These are phyloP conservation scores for Chloroclystis v-ata DNA, from an alignment of 2,888 invertebrate species.

Conservation along the genomic window DNA sequence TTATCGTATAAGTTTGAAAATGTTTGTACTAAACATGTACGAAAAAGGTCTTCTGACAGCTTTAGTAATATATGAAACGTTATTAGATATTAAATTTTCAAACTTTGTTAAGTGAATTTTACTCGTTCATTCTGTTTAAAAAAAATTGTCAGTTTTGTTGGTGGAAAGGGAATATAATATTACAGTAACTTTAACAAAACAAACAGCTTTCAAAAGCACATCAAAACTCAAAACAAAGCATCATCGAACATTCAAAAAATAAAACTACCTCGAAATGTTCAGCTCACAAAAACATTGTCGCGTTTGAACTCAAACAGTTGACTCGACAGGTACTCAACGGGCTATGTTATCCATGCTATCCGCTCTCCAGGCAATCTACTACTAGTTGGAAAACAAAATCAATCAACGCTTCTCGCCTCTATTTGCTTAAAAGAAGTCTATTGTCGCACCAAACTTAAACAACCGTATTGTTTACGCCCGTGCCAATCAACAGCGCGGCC, in stretches of 20 bases:
- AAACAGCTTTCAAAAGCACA: not conserved
- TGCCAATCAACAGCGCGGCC: conserved; percentile 76
- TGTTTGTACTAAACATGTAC: not conserved
- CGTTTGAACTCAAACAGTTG: conserved; percentile 19
- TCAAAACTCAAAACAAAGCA: conserved; percentile 30
- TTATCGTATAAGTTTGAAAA: conserved; percentile 12
- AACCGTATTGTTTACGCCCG: conserved; percentile 72
- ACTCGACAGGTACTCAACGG: conserved; percentile 18
- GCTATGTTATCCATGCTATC: conserved; percentile 21
- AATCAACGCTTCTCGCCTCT: conserved; percentile 50
- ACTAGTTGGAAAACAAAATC: conserved; percentile 46
- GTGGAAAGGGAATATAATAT: too few relatives aligned
- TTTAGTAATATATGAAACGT: too few relatives aligned
- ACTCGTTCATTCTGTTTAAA: too few relatives aligned
- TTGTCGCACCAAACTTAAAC: conserved; percentile 74
- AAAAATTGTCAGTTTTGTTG: too few relatives aligned
- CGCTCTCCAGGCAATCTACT: conserved; percentile 23
- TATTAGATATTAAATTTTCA: too few relatives aligned
- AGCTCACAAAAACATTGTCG: conserved; percentile 36
- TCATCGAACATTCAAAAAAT: conserved; percentile 35
- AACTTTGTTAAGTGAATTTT: too few relatives aligned
- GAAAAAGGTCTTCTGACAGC: too few relatives aligned
- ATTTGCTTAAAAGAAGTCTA: conserved; percentile 61
- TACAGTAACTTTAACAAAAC: not conserved
- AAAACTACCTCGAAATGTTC: conserved; percentile 44